Conservation (phyloP, 2,888 invertebrate species). For the Heteromyza rotundicornis region DNA sequence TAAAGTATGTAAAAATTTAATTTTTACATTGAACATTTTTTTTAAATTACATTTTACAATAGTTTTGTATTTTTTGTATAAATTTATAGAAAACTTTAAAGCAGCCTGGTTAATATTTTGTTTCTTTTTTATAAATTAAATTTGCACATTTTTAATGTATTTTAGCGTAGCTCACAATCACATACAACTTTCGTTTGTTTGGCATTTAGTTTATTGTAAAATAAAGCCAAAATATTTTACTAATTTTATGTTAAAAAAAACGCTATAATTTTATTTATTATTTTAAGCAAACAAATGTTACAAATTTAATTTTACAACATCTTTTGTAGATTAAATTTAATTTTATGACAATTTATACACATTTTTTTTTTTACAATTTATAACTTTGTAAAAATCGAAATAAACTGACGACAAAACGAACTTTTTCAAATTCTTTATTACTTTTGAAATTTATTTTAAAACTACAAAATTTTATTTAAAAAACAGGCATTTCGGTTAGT, state of each 20-base stretch:
- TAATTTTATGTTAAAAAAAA: too few relatives aligned
- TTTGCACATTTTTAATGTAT: not conserved
- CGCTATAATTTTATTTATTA: too few relatives aligned
- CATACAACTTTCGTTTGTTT: not conserved
- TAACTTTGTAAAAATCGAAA: not conserved
- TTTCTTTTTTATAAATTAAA: not conserved
- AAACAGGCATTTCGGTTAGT: slow-evolving; percentile 1
- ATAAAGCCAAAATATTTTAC: too few relatives aligned
- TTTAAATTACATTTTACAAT: not conserved
- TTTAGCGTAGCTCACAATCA: not conserved
- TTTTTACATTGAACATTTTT: slow-evolving; percentile 27
- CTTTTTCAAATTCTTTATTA: not conserved
- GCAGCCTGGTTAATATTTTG: not conserved
- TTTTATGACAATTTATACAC: not conserved
- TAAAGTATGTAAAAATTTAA: slow-evolving; percentile 35
- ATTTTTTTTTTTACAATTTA: not conserved
- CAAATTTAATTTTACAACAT: too few relatives aligned
- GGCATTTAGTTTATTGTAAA: too few relatives aligned
- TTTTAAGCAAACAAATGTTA: too few relatives aligned
- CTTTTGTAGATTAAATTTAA: not conserved
- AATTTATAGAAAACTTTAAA: too few relatives aligned
- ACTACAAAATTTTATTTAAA: not conserved
- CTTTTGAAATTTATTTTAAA: too few relatives aligned
- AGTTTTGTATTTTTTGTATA: too few relatives aligned
- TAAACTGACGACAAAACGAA: not conserved